phyloP scores from a whole-genome alignment of 92 coral and sea anemone genomes.

The Phenganax stokvisi region DNA sequence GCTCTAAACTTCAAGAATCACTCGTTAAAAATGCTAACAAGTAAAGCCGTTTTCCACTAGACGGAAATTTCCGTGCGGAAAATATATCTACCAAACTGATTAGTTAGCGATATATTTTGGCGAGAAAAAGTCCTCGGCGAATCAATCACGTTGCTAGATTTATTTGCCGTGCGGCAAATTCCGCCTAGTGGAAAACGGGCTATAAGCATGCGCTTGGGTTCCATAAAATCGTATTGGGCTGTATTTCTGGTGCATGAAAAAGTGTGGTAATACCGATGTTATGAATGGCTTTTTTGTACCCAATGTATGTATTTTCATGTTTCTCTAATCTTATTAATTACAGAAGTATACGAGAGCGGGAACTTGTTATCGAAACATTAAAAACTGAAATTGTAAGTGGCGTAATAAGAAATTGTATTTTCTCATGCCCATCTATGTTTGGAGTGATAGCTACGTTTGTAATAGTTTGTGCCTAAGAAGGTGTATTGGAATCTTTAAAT shows the following conservation, averaged over 20 bases:
- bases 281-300: too few relatives aligned
- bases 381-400: conserved; percentile 34
- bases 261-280: background rate
- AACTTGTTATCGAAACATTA: conserved; percentile 15
- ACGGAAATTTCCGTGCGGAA: too few relatives aligned
- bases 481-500: too few relatives aligned
- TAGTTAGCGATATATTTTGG: too few relatives aligned
- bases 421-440: background rate
- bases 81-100: too few relatives aligned
- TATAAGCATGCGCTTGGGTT: too few relatives aligned
- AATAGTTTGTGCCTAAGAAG: background rate
- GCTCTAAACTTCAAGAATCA: conserved; percentile 18
- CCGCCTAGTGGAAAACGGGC: too few relatives aligned
- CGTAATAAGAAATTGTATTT: background rate
- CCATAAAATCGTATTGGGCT: background rate
- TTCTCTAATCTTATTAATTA: background rate
- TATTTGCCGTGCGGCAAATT: background rate
- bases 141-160: background rate
- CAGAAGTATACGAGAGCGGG: conserved; percentile 21
- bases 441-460: background rate
- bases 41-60: background rate
- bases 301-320: background rate
- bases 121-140: too few relatives aligned
- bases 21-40: conserved; percentile 25
- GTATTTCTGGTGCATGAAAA: background rate